These are phyloP conservation scores for Loris lydekkerianus DNA, from an alignment of 2,797 vertebrate genomes.

Conservation along the genomic window DNA sequence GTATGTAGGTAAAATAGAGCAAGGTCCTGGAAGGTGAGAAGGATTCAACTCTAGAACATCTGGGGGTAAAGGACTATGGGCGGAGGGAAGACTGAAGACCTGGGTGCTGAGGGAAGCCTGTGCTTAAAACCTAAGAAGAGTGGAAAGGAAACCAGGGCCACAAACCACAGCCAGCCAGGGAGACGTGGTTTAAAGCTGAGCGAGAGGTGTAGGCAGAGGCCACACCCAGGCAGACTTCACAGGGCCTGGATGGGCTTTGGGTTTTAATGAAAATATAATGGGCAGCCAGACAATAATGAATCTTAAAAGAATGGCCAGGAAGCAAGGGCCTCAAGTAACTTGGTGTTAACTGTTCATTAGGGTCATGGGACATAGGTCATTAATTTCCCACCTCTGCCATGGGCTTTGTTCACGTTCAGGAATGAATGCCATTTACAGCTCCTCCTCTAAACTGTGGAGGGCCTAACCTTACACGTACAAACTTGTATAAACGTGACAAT, in stretches of 20 bases:
- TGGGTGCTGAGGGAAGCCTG: not conserved
- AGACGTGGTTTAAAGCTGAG: not conserved
- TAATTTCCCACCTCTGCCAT: not conserved
- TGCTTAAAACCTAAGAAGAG: not conserved
- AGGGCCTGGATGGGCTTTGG: not conserved
- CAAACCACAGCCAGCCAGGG: not conserved
- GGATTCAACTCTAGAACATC: not conserved
- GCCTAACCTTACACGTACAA: not conserved
- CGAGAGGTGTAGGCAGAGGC: not conserved
- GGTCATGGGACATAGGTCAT: not conserved
- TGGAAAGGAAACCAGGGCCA: not conserved
- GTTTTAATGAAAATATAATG: not conserved
- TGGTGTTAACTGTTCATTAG: not conserved
- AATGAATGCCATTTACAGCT: not conserved
- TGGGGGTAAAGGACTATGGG: not conserved
- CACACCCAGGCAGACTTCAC: fast-evolving
- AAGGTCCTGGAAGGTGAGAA: not conserved
- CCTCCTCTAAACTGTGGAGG: not conserved
- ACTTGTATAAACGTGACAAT: not conserved
- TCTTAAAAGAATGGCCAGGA: not conserved
- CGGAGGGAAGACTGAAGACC: not conserved
- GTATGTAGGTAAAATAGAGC: not conserved
- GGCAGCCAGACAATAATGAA: not conserved
- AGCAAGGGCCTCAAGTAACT: not conserved
- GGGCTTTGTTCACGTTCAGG: not conserved